Base-by-base conservation (phyloP, 2,888 invertebrate species). In the Agrilus cyanescens region DNA sequence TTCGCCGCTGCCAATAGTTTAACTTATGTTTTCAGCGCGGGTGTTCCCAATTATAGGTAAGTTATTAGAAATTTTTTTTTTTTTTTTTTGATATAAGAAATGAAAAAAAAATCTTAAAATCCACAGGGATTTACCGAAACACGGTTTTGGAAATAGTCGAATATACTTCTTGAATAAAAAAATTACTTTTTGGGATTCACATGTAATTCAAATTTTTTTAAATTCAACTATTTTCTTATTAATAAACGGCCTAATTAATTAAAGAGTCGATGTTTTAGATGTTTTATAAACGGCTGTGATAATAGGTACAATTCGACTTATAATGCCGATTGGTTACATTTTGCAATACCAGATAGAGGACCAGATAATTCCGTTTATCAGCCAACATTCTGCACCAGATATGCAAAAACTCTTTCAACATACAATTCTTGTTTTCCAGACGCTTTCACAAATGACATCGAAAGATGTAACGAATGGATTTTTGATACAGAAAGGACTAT, bases 1-100 rank as follows among this genome's bases (percentile, higher is more conserved):
- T 76, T 77, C 58, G 72, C 69, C 12, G 76, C 75, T 1, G 74
- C 74, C 5, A 76, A 76, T 54, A 77, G 75, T 61, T 57, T 78
- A 14, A 74, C 73, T 20, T 76, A 76, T 51, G 76, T 76, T 6
- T 78, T 77, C 58, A 74, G 75, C 2, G 75, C 76, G 7, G 76
- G 75, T 36, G 64, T 69, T 33, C 76, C 76, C 8, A 62, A 71
- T 41, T 76, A 77, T 56, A 71, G 77, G 73, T 76, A 59, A 48
- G 46, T 45, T 20, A 20, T 6, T 7, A 20, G 20, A 5, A 20
- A 7, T 2, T 20, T 20, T 2, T 20, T 5, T 20, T 7, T 20
- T 20, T 20, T 5, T 20, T 20, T 20, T 20, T 20, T 4, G 4
- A 20, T 20, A 20, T n/a, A n/a, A n/a, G n/a, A n/a, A n/a, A n/a